Conservation (phyloP, 2,113 vertebrate genomes). For the Myiopsitta monachus region DNA sequence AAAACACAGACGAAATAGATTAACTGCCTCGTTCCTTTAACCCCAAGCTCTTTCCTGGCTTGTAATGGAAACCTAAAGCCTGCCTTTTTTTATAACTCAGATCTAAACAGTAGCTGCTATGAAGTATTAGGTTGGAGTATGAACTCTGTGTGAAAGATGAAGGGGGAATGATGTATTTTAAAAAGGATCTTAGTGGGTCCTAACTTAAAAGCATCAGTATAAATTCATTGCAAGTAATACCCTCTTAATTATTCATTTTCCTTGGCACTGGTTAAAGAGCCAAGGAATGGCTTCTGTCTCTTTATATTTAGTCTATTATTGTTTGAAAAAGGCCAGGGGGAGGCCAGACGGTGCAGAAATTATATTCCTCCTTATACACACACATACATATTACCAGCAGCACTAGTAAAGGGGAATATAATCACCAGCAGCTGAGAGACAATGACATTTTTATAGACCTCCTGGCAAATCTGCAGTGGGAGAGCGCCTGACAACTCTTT, state of each 20-base stretch:
- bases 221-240: conserved; percentile 73
- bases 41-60: background rate
- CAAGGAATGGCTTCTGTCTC: conserved; percentile 75
- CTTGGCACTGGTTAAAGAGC: conserved; percentile 74
- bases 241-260: conserved; percentile 81
- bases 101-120: conserved; percentile 73
- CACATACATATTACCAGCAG: conserved; percentile 55
- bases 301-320: conserved; percentile 79
- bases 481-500: conserved; percentile 67
- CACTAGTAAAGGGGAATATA: conserved; percentile 66
- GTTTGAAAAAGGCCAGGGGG: conserved; percentile 79
- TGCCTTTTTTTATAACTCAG: background rate
- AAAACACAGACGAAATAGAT: background rate
- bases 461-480: conserved; percentile 66
- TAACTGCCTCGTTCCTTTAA: background rate
- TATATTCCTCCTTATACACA: conserved; percentile 55
- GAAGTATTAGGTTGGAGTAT: conserved; percentile 47
- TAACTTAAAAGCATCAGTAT: conserved; percentile 73
- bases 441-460: conserved; percentile 79
- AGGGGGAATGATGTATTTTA: conserved; percentile 72
- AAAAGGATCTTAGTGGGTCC: conserved; percentile 63
- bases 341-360: conserved; percentile 65
- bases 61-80: conserved; percentile 55
- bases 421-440: conserved; percentile 76
- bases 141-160: conserved; percentile 62